Percentiles rank a stretch among this genome's conserved stretches.
phyloP scores from a whole-genome alignment of 1,140 invertebrate species.

The Pararge aegeria region DNA sequence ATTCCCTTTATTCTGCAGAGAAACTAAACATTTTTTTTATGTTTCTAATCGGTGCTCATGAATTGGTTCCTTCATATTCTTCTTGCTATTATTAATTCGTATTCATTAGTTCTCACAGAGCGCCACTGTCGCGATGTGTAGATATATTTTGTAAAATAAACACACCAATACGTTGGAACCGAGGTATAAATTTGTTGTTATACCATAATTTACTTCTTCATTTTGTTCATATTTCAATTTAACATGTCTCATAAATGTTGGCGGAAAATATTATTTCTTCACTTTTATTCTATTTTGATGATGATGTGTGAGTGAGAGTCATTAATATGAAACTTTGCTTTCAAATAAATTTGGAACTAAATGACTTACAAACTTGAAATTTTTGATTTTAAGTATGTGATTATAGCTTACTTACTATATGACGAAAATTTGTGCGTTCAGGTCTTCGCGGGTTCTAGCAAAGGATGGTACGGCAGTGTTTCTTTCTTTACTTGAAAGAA shows the following conservation, averaged over 20 bases:
- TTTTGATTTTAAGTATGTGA: too few species aligned
- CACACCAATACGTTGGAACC: conserved; percentile 11
- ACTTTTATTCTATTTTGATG: not conserved
- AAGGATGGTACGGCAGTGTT: too few species aligned
- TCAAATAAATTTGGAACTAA: too few species aligned
- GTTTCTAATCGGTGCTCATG: not conserved
- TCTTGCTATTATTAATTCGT: not conserved
- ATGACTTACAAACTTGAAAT: too few species aligned
- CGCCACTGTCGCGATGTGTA: not conserved
- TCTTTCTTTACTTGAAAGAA: too few species aligned
- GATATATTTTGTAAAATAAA: conserved; percentile 15
- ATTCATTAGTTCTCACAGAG: not conserved
- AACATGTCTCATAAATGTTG: conserved; percentile 9
- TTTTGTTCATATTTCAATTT: conserved; percentile 26
- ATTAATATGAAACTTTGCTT: too few species aligned
- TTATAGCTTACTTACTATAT: too few species aligned
- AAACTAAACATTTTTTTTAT: too few species aligned
- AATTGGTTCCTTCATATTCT: not conserved
- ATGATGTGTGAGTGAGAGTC: too few species aligned
- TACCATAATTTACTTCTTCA: conserved; percentile 19
- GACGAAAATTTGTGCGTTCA: too few species aligned
- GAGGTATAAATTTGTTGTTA: conserved; percentile 29
- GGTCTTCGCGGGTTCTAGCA: too few species aligned
- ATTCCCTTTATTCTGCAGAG: too few species aligned
- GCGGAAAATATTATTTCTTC: not conserved